Base-by-base conservation (phyloP, 1,140 invertebrate genomes). In the Listronotus oregonensis region DNA sequence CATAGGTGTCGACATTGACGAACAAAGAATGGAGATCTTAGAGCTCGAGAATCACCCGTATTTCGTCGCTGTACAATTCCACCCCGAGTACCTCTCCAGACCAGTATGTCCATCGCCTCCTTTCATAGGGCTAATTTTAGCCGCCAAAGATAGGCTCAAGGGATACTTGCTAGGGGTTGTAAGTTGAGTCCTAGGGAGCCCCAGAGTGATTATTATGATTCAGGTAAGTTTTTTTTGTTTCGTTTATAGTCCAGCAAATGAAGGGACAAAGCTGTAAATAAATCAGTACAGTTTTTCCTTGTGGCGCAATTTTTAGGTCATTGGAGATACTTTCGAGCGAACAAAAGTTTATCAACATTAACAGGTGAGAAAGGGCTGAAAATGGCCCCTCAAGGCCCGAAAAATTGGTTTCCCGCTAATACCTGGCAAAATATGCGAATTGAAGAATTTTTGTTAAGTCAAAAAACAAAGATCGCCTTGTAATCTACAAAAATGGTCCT, bases 31-130 rank as follows among this genome's bases (percentile, higher is more conserved):
- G 96, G 97, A 96, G 82, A 92, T 91, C 32, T 85, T 89, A 14
- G 87, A 87, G 78, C 80, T 91, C 27, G 80, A 77, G 0, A 83
- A 83, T 67, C 96, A 99, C 82, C 91, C 90, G 0, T 99, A 93
- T 78, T 99, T 93, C 81, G 92, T 98, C 11, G 94, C 91, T 0
- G 95, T 96, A 0, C 98, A 99, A 80, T 99, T 92, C 79, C 97
- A 99, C 81, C 97, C 97, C 0, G 97, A 99, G 79, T 99, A 99
- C 80, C 83, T 98, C 51, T 97, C 94, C 0, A 84, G 96, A 1
- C 97, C 97, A 0, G 80, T 98, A 52, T 91, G 90, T 68, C 96
- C 97, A 0, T 97, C 95, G 34, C 93, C 97, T 4, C 95, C 96
- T 5, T 99, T 98, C 77, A 81, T 98, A 59, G 98, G 98, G 55